These are phyloP conservation scores for Amblyopsis rosae DNA, from an alignment of 2,113 vertebrate species.

Conservation along the genomic window DNA sequence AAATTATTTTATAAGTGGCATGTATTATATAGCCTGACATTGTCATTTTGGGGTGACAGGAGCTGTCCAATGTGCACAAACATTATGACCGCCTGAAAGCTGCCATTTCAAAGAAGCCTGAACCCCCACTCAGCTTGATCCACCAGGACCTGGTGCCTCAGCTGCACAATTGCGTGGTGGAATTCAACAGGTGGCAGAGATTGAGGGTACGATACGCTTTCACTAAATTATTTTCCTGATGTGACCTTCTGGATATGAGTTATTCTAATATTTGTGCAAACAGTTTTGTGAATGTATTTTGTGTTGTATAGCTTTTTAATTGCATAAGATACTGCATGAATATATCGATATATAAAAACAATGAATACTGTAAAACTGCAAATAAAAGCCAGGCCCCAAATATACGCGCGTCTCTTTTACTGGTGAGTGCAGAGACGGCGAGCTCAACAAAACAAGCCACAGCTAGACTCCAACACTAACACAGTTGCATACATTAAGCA, in stretches of 20 bases:
- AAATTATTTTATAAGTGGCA: no score
- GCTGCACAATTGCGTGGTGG: conserved; percentile 77
- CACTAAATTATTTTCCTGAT: background rate
- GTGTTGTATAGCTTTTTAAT: background rate
- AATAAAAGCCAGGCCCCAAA: no score
- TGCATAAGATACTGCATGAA: background rate
- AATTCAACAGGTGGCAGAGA: conserved; percentile 84
- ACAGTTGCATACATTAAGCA: no score
- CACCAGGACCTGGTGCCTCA: conserved; percentile 79
- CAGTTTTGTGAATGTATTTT: background rate
- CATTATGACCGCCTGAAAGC: conserved; percentile 89
- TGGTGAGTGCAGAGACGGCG: no score
- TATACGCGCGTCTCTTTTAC: no score
- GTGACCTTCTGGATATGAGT: background rate
- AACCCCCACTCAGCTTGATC: conserved; percentile 78
- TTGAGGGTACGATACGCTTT: conserved; percentile 66
- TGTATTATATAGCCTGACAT: background rate
- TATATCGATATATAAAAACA: background rate
- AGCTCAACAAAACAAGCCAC: no score
- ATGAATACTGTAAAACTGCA: background rate
- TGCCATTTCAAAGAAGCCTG: conserved; percentile 62
- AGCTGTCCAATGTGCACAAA: conserved; percentile 86
- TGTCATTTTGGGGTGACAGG: conserved; percentile 67
- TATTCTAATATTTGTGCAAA: background rate
- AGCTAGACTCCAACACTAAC: no score